These are phyloP conservation scores for Naja naja DNA, from an alignment of 2,113 vertebrate species.

Conservation along the genomic window DNA sequence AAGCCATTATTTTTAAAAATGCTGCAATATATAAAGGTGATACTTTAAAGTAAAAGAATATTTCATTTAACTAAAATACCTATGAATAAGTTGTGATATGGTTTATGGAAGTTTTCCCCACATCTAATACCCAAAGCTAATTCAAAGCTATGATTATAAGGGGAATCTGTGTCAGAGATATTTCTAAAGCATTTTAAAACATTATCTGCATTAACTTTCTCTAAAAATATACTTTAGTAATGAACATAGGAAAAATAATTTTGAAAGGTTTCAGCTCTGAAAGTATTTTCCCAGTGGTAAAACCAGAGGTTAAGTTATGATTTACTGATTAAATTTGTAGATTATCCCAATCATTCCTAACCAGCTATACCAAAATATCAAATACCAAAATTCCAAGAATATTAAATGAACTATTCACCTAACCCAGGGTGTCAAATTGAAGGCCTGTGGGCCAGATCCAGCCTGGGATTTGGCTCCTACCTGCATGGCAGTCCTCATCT, in stretches of 20 bases:
- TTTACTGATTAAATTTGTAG: not conserved
- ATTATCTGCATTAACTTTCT: slow-evolving; percentile 51
- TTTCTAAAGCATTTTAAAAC: slow-evolving; percentile 52
- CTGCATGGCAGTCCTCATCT: too few relatives aligned
- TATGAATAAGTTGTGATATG: not conserved
- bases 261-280: slow-evolving; percentile 49
- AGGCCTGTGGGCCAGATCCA: too few relatives aligned
- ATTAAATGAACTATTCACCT: not conserved
- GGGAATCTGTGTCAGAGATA: not conserved
- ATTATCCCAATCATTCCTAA: slow-evolving; percentile 7
- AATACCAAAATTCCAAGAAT: not conserved
- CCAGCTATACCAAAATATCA: not conserved
- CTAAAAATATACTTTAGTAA: slow-evolving; percentile 42
- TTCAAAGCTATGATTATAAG: not conserved
- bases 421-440: too few relatives aligned
- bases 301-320: slow-evolving; percentile 60
- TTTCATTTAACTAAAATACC: slow-evolving; percentile 13
- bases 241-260: slow-evolving; percentile 59
- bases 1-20: slow-evolving; percentile 26
- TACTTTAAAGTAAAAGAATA: not conserved
- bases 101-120: not conserved
- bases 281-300: slow-evolving; percentile 67
- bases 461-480: too few relatives aligned
- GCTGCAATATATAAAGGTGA: not conserved
- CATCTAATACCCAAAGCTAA: not conserved